phyloP scores from a whole-genome alignment of 2,797 vertebrate species.

The Bradypodion pumilum region DNA sequence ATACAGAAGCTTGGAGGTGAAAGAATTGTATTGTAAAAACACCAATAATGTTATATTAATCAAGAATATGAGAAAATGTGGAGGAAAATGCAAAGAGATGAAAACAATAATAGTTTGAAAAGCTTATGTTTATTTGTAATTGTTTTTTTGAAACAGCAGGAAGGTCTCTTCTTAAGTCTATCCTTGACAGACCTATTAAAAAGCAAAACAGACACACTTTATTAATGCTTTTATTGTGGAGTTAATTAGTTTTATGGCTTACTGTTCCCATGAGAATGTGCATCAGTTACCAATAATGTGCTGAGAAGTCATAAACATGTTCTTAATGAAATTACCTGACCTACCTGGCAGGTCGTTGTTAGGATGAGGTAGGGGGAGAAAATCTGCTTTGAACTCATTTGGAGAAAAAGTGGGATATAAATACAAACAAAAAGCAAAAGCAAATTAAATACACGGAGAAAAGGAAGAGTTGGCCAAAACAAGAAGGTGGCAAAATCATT shows the following conservation, averaged over 20 bases:
- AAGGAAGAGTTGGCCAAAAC: not conserved
- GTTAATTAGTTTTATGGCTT: not conserved
- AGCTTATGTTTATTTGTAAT: conserved; percentile 54
- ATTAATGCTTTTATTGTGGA: conserved; percentile 59
- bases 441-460: no score
- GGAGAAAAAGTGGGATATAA: no score
- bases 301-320: conserved; percentile 40
- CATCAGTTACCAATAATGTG: conserved; percentile 46
- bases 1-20: conserved; percentile 19
- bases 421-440: no score
- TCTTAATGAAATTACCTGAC: not conserved
- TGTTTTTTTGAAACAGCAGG: conserved; percentile 64
- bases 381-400: no score
- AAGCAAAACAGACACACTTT: conserved; percentile 20
- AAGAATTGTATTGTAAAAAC: conserved; percentile 44
- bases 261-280: not conserved
- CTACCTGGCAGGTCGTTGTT: no score
- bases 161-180: conserved; percentile 52
- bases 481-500: not conserved
- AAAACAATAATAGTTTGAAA: conserved; percentile 60
- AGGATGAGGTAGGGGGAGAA: no score
- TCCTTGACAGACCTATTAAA: conserved; percentile 51
- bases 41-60: not conserved
- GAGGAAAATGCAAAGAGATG: conserved; percentile 58
- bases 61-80: not conserved